Conservation (phyloP, 2,888 invertebrate species). For the Ichneumoninae sp. region DNA sequence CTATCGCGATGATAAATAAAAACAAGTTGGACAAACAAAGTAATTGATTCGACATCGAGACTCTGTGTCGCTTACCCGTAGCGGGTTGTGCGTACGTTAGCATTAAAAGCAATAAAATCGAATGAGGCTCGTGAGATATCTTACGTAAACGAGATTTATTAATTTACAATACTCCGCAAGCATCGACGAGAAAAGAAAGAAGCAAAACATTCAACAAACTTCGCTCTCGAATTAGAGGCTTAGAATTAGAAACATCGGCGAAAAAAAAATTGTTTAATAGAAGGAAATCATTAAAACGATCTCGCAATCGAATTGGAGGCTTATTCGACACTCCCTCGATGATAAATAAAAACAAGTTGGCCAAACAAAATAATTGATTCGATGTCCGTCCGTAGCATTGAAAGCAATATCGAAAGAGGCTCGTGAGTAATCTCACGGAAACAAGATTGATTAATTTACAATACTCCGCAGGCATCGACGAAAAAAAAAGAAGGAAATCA, state of each 20-base stretch:
- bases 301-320: background rate
- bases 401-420: slow-evolving; percentile 55
- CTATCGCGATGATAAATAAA: background rate
- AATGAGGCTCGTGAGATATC: slow-evolving; percentile 55
- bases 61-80: background rate
- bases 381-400: slow-evolving; percentile 31
- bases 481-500: background rate
- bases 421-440: slow-evolving; percentile 54
- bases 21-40: background rate
- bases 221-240: background rate
- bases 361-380: slow-evolving; percentile 11
- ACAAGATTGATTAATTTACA: slow-evolving; percentile 60
- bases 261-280: slow-evolving; percentile 6
- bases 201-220: background rate
- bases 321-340: background rate
- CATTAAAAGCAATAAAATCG: slow-evolving; percentile 56
- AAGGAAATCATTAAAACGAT: background rate
- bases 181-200: slow-evolving; percentile 17
- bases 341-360: background rate
- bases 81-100: slow-evolving; percentile 10
- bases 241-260: slow-evolving; percentile 9
- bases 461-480: slow-evolving; percentile 43
- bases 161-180: slow-evolving; percentile 53
- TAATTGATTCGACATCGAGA: slow-evolving; percentile 2
- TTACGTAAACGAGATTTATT: slow-evolving; percentile 56